These are phyloP conservation scores for Trachymyrmex cornetzi DNA, from an alignment of 1,140 invertebrate genomes.

Conservation along the genomic window DNA sequence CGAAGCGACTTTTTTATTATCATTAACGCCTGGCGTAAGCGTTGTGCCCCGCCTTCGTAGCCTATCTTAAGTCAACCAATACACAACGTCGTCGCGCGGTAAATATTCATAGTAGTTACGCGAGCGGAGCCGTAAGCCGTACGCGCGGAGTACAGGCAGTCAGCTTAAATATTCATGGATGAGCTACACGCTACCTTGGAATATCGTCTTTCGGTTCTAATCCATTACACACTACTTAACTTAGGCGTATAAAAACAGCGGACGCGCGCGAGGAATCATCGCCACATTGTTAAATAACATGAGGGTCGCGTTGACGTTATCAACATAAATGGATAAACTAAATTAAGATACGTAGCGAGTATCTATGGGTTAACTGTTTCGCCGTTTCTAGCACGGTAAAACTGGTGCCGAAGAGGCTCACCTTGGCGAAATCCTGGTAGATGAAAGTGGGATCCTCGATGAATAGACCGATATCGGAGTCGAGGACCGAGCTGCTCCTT, in stretches of 20 bases:
- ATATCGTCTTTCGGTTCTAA: conserved; percentile 66
- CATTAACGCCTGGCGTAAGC: conserved; percentile 30
- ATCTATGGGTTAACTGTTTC: neutral
- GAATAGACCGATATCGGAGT: conserved; percentile 90
- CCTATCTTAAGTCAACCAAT: conserved; percentile 3
- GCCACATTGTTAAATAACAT: conserved; percentile 17
- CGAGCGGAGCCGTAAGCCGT: conserved; percentile 32
- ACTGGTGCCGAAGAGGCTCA: conserved; percentile 73
- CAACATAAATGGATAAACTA: neutral
- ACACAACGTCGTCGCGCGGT: conserved; percentile 47
- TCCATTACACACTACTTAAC: conserved; percentile 41
- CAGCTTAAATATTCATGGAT: conserved; percentile 71
- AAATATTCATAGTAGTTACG: conserved; percentile 68
- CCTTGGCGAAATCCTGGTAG: conserved; percentile 94
- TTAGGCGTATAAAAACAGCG: conserved; percentile 16
- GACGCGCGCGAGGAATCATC: neutral
- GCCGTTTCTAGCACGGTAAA: neutral
- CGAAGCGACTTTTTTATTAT: conserved; percentile 4
- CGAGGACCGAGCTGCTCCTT: conserved; percentile 83
- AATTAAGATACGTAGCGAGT: conserved; percentile 13
- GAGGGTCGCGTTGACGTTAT: neutral
- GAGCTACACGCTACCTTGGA: conserved; percentile 60
- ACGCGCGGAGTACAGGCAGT: conserved; percentile 21
- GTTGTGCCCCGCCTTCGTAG: conserved; percentile 10
- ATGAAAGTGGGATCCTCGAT: conserved; percentile 92